Base-by-base conservation (phyloP, 2,113 vertebrate genomes). In the Emberiza fucata region DNA sequence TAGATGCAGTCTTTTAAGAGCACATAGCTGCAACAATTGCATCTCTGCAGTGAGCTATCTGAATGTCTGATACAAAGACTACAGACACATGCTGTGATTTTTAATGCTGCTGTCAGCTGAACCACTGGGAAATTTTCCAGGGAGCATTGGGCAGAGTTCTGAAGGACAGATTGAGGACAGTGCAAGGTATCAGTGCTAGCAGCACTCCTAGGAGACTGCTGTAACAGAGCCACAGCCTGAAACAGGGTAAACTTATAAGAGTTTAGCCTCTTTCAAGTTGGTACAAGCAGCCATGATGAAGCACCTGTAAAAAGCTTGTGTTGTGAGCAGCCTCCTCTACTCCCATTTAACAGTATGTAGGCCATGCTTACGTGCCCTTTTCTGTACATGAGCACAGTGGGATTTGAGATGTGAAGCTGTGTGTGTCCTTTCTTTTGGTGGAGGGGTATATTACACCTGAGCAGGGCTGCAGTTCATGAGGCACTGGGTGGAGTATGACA, bases 81-180 rank as follows among this genome's bases (percentile, higher is more conserved):
- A 37, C 40, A 53, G 88, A 33, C 63, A 63, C 70, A 79, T 24
- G 75, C 92, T 93, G 85, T 65, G 95, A 90, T 73, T 93, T 93
- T 73, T 82, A 90, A 85, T 76, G 82, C 48, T 80, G 4, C 66
- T 80, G 81, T 91, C 94, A 94, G 92, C 85, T 93, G 85, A 93
- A 72, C 57, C 54, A 19, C 59, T 22, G 76, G 92, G 96, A 93
- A 92, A 66, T 81, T 18, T 90, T 95, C 92, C 88, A 93, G 75
- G 44, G 35, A 92, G 53, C 20, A 19, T 45, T 1, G 0, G 70
- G 66, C 54, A 82, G 54, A 76, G 44, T 33, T 94, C 68, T 81
- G 90, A 95, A 90, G 86, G 82, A 86, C 64, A 50, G 88, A 71
- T 11, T 61, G 71, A 85, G 95, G 85, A 44, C 66, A 94, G 45